Evolutionary conservation across 2,888 invertebrate species (phyloP).

Genomic region (Cinara cedri): DNA sequence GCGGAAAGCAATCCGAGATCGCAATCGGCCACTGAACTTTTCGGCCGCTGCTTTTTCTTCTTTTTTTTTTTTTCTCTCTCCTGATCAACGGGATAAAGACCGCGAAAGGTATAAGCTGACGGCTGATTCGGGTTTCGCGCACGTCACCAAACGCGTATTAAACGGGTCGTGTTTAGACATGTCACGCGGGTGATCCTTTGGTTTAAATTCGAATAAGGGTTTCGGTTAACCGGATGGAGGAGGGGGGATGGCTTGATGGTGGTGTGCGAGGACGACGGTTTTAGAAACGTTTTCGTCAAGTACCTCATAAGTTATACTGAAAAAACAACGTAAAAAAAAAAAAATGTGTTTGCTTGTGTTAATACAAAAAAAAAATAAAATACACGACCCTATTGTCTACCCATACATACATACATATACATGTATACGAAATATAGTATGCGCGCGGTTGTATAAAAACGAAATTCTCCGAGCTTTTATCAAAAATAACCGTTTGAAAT

Average conservation of each 20-base stretch:
- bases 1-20: conserved; percentile 41
- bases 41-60: background rate
- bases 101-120: conserved; percentile 45
- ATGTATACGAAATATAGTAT: no score
- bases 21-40: conserved; percentile 24
- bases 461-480: background rate
- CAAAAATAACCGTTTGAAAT: background rate
- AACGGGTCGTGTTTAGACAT: conserved; percentile 43
- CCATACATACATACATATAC: no score
- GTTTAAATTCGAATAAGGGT: conserved; percentile 46
- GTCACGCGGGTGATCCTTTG: conserved; percentile 45
- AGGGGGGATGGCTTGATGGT: no score
- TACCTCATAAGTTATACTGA: conserved; percentile 41
- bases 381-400: background rate
- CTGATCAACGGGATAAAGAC: conserved; percentile 40
- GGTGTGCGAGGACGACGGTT: no score
- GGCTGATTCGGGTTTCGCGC: conserved; percentile 42
- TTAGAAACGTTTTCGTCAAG: conserved; percentile 40
- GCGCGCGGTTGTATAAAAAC: background rate
- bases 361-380: background rate
- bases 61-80: background rate
- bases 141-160: conserved; percentile 51
- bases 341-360: conserved; percentile 29
- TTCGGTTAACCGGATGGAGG: conserved; percentile 22
- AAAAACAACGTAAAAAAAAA: conserved; percentile 7